Conservation (phyloP, 2,888 invertebrate species). For the Galerucella pusilla region DNA sequence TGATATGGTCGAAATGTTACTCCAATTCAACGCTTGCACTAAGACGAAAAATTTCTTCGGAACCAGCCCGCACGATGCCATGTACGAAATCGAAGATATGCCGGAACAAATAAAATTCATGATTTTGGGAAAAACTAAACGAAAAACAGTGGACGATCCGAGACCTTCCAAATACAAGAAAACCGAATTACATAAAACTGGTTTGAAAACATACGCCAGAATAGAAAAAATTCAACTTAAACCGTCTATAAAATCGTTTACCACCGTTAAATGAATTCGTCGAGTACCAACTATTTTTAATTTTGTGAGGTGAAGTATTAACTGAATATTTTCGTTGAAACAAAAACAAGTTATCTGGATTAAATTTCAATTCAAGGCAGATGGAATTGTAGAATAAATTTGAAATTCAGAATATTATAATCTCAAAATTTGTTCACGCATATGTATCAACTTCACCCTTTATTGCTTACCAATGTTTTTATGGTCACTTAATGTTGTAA, state of each 20-base stretch:
- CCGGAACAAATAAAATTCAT: conserved; percentile 51
- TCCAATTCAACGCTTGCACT: conserved; percentile 66
- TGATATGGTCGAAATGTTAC: conserved; percentile 64
- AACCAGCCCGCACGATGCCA: conserved; percentile 63
- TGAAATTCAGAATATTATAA: too few species aligned
- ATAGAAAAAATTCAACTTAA: conserved; percentile 39
- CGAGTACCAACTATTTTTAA: not conserved
- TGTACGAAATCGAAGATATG: conserved; percentile 63
- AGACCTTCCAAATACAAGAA: conserved; percentile 21
- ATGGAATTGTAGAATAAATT: not conserved
- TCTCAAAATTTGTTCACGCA: too few species aligned
- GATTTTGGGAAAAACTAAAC: conserved; percentile 52
- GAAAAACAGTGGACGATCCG: conserved; percentile 35
- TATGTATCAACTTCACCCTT: too few species aligned
- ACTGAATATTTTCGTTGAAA: not conserved
- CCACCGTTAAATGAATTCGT: conserved; percentile 21
- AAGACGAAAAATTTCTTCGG: conserved; percentile 66
- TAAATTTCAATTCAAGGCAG: not conserved
- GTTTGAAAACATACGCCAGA: conserved; percentile 47
- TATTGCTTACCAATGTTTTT: too few species aligned
- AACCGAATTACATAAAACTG: conserved; percentile 38
- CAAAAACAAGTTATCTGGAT: not conserved
- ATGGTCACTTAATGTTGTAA: too few species aligned
- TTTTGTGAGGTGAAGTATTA: not conserved
- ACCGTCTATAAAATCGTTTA: not conserved